These are phyloP conservation scores for Clarias batrachus DNA, from an alignment of 2,113 vertebrate genomes.

Conservation along the genomic window DNA sequence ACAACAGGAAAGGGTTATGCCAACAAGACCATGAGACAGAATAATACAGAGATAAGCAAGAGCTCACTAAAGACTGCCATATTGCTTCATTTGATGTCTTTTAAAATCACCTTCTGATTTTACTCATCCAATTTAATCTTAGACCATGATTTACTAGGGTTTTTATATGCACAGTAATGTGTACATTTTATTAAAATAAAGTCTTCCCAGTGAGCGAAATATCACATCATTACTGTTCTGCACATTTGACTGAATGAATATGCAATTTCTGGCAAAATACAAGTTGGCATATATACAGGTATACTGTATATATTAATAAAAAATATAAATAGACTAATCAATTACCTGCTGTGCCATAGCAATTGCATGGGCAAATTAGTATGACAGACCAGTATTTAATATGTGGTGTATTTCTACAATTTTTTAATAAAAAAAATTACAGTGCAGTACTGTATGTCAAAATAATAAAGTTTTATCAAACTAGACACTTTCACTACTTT, in stretches of 20 bases:
- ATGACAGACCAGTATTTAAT: neutral
- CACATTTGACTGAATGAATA: neutral
- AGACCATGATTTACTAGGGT: neutral
- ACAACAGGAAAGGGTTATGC: neutral
- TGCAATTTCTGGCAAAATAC: neutral
- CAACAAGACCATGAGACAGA: constrained; percentile 27
- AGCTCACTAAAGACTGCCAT: neutral
- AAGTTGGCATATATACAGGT: neutral
- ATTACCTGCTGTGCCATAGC: neutral
- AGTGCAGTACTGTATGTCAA: too few species aligned
- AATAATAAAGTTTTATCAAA: neutral
- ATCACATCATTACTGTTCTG: neutral
- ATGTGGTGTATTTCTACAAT: neutral
- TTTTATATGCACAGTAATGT: neutral
- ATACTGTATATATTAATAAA: too few species aligned
- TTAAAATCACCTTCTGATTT: neutral
- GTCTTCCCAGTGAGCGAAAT: neutral
- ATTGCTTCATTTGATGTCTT: neutral
- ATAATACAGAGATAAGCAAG: constrained; percentile 3
- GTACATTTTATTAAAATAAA: neutral
- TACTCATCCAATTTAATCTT: neutral
- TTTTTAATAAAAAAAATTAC: too few species aligned
- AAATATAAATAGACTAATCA: neutral
- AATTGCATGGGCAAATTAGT: neutral
- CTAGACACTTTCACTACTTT: neutral